Percentiles rank a stretch among this genome's conserved stretches.
phyloP scores from a whole-genome alignment of 2,888 invertebrate genomes.

The Eupeodes latifasciatus region DNA sequence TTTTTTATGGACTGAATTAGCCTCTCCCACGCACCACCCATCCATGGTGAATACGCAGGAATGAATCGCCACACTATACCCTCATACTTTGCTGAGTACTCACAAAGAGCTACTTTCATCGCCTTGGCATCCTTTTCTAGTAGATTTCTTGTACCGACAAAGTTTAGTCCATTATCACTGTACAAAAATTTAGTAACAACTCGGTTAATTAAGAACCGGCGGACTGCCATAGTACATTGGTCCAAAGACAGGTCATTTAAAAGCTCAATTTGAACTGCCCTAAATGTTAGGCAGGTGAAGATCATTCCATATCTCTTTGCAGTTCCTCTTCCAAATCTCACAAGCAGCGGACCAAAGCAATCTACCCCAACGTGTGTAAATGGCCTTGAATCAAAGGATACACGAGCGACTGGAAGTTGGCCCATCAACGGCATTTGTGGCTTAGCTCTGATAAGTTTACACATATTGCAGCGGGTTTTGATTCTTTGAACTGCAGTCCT shows the following conservation, averaged over 20 bases:
- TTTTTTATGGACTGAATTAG: no score
- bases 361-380: neutral
- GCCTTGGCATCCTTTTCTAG: no score
- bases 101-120: no score
- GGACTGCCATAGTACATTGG: neutral
- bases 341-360: neutral
- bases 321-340: neutral
- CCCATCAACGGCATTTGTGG: neutral
- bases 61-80: no score
- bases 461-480: neutral
- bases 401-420: neutral
- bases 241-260: neutral
- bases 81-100: no score
- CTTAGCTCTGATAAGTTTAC: neutral
- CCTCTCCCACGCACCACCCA: no score
- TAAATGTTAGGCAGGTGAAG: neutral
- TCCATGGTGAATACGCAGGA: no score
- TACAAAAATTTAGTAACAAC: neutral
- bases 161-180: neutral
- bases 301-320: neutral
- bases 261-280: neutral
- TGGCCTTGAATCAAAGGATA: neutral
- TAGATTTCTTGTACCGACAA: no score
- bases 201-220: neutral
- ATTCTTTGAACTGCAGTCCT: neutral